Evolutionary conservation across 2,113 vertebrate genomes (phyloP).

Genomic region (Struthidea cinerea): DNA sequence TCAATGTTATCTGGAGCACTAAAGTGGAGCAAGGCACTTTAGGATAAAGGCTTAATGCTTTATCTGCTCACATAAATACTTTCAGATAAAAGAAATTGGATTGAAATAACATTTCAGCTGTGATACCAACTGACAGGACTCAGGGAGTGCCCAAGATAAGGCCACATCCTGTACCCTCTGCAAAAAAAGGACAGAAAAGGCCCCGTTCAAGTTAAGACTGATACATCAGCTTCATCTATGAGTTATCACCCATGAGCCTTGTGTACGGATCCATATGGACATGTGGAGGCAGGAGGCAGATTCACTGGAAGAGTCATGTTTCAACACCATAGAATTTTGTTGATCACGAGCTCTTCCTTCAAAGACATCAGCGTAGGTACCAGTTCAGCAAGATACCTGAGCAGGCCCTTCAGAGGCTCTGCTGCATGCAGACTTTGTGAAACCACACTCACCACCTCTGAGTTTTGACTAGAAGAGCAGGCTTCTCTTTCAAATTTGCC

Average conservation of each 20-base stretch:
- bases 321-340: background rate
- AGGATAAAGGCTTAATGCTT: constrained; percentile 10
- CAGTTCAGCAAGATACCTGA: background rate
- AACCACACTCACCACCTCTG: background rate
- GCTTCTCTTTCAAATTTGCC: background rate
- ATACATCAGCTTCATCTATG: background rate
- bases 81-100: constrained; percentile 30
- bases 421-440: background rate
- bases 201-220: background rate
- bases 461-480: background rate
- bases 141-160: constrained; percentile 12
- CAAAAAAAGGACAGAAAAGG: background rate
- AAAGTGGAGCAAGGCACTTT: background rate
- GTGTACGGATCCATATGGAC: background rate
- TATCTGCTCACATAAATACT: constrained; percentile 26
- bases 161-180: background rate
- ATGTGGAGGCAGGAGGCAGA: background rate
- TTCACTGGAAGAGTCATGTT: background rate
- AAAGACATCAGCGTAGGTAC: background rate
- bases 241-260: background rate
- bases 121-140: constrained; percentile 11
- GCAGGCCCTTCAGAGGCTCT: background rate
- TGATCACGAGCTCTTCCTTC: background rate
- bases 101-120: constrained; percentile 18
- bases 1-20: constrained; percentile 18